Evolutionary conservation across 2,888 invertebrate species (phyloP).

Genomic region (Cataglyphis albicans): DNA sequence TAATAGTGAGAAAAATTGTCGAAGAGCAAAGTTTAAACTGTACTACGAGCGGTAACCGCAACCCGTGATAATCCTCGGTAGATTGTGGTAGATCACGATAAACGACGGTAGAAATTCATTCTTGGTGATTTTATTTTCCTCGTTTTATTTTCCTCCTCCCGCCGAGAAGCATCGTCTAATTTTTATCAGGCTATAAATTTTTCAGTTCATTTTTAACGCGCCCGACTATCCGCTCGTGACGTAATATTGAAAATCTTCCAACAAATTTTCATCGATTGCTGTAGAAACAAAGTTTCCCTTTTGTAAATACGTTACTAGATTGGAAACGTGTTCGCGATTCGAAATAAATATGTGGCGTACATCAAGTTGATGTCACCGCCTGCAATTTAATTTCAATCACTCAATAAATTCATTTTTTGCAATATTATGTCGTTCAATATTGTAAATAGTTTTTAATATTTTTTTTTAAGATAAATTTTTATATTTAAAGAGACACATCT

Average conservation of each 20-base stretch:
- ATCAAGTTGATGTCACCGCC: background rate
- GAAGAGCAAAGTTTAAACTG: slow-evolving; percentile 35
- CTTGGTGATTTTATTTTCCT: slow-evolving; percentile 33
- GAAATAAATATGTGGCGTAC: background rate
- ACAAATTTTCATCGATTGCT: slow-evolving; percentile 35
- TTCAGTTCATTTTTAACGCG: background rate
- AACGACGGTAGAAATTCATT: slow-evolving; percentile 21
- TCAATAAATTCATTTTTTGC: background rate
- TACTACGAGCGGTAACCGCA: slow-evolving; percentile 11
- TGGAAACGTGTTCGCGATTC: slow-evolving; percentile 19
- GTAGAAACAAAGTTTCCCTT: slow-evolving; percentile 12
- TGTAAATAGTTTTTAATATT: background rate
- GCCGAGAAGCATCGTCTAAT: slow-evolving; percentile 36
- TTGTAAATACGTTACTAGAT: background rate
- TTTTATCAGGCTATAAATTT: slow-evolving; percentile 35
- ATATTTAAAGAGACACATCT: slow-evolving; percentile 6
- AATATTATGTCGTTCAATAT: background rate
- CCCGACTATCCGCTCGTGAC: background rate
- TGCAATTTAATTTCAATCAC: slow-evolving; percentile 11
- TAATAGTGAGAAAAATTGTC: slow-evolving; percentile 49
- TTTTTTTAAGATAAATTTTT: background rate
- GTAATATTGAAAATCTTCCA: slow-evolving; percentile 37
- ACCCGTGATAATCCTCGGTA: slow-evolving; percentile 29
- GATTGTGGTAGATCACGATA: slow-evolving; percentile 42
- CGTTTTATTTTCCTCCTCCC: background rate